Percentiles rank a stretch among this genome's conserved stretches.
Conservation (phyloP, 2,797 vertebrate genomes). For the Mormyrops attenuatus region DNA sequence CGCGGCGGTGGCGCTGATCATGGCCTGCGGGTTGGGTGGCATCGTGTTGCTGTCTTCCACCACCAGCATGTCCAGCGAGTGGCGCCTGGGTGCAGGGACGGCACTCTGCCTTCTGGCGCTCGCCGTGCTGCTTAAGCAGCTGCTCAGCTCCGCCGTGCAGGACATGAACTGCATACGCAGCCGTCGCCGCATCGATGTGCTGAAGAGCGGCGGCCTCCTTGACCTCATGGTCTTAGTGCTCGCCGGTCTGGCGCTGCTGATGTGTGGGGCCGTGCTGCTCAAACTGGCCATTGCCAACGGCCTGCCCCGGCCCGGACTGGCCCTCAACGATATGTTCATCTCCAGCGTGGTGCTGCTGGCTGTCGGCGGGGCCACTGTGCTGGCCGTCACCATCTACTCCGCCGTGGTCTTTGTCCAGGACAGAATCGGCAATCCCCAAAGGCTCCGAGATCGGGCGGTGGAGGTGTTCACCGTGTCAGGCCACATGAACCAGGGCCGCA, state of each 20-base stretch:
- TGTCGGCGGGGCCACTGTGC: slow-evolving; percentile 68
- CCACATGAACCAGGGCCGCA: slow-evolving; percentile 62
- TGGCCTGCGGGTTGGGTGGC: slow-evolving; percentile 82
- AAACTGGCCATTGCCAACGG: slow-evolving; percentile 69
- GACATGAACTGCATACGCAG: slow-evolving; percentile 96
- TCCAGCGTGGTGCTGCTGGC: slow-evolving; percentile 78
- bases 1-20: slow-evolving; percentile 77
- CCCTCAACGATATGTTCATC: slow-evolving; percentile 85
- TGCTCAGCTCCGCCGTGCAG: slow-evolving; percentile 93
- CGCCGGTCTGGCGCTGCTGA: slow-evolving; percentile 73
- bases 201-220: slow-evolving; percentile 84
- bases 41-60: slow-evolving; percentile 88
- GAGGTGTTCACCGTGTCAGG: slow-evolving; percentile 85
- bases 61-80: slow-evolving; percentile 88
- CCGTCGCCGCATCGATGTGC: slow-evolving; percentile 75
- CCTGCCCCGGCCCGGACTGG: slow-evolving; percentile 68
- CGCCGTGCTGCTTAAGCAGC: slow-evolving; percentile 86
- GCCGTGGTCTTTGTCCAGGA: slow-evolving; percentile 52
- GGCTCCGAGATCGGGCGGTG: slow-evolving; percentile 56
- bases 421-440: slow-evolving; percentile 55
- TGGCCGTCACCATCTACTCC: slow-evolving; percentile 57
- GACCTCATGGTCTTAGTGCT: slow-evolving; percentile 80
- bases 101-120: slow-evolving; percentile 85
- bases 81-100: slow-evolving; percentile 82
- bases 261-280: slow-evolving; percentile 79